phyloP scores from a whole-genome alignment of 2,888 invertebrate species.

The Pelosia muscerda region DNA sequence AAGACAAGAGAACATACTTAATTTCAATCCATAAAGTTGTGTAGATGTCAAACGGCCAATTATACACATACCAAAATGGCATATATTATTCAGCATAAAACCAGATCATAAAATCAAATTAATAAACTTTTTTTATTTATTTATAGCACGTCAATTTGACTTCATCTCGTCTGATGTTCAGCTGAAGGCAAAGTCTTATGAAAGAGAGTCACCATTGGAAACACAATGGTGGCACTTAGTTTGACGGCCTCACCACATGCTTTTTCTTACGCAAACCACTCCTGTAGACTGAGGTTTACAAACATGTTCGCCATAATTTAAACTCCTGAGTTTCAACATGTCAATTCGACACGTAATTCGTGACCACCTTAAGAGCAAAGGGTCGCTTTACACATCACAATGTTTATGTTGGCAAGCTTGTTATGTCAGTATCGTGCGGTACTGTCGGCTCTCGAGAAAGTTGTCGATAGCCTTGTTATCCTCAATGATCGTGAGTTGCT shows the following conservation, averaged over 20 bases:
- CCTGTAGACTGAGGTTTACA: slow-evolving; percentile 7
- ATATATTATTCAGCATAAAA: too few relatives aligned
- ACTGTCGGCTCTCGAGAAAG: slow-evolving; percentile 27
- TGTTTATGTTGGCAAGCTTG: slow-evolving; percentile 49
- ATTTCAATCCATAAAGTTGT: neutral
- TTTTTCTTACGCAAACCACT: neutral
- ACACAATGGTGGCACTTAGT: too few relatives aligned
- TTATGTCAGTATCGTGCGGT: slow-evolving; percentile 29
- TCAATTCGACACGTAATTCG: slow-evolving; percentile 59
- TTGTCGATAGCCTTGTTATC: slow-evolving; percentile 41
- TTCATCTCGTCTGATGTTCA: too few relatives aligned
- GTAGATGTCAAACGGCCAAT: neutral
- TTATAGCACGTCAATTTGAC: too few relatives aligned
- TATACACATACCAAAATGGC: too few relatives aligned
- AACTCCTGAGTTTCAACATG: slow-evolving; percentile 33
- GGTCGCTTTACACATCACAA: slow-evolving; percentile 52
- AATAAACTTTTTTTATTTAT: too few relatives aligned
- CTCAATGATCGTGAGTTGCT: neutral
- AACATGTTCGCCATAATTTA: slow-evolving; percentile 21
- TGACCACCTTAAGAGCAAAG: slow-evolving; percentile 54
- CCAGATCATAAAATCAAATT: too few relatives aligned
- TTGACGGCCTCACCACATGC: too few relatives aligned
- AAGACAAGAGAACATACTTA: neutral
- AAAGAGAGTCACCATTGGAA: too few relatives aligned
- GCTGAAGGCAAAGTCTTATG: too few relatives aligned